Evolutionary conservation across 2,797 vertebrate genomes (phyloP).

Genomic region (Myripristis murdjan): DNA sequence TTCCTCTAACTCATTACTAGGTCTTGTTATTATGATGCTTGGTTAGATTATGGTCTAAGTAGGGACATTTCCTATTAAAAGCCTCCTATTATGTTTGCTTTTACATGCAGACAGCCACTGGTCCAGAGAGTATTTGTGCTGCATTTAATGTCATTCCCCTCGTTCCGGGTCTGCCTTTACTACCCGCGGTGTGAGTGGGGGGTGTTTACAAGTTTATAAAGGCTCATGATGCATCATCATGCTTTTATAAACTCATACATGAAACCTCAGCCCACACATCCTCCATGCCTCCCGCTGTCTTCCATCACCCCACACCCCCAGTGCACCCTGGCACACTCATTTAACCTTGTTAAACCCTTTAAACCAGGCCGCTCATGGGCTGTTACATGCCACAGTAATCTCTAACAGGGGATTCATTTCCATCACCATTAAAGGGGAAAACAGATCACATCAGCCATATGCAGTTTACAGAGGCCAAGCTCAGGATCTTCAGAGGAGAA

Average conservation of each 20-base stretch:
- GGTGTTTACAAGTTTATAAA: constrained; percentile 81
- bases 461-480: constrained; percentile 67
- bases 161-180: constrained; percentile 60
- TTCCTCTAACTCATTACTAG: constrained; percentile 49
- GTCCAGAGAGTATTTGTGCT: constrained; percentile 51
- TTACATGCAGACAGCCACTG: constrained; percentile 41
- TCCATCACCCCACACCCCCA: constrained; percentile 2
- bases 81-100: constrained; percentile 61
- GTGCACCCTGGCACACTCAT: constrained; percentile 68
- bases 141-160: constrained; percentile 62
- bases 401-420: constrained; percentile 81
- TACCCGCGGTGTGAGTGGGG: constrained; percentile 56
- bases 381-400: constrained; percentile 81
- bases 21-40: constrained; percentile 55
- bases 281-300: constrained; percentile 23
- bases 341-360: constrained; percentile 84
- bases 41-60: constrained; percentile 70
- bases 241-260: constrained; percentile 75
- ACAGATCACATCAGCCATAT: constrained; percentile 59
- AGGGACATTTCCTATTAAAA: constrained; percentile 67
- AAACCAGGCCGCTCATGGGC: constrained; percentile 69
- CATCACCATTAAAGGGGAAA: constrained; percentile 67
- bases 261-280: constrained; percentile 39
- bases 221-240: constrained; percentile 71
- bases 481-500: constrained; percentile 47